Evolutionary conservation across 2,888 invertebrate species (phyloP).

Genomic region (Hofmannophila pseudospretella): DNA sequence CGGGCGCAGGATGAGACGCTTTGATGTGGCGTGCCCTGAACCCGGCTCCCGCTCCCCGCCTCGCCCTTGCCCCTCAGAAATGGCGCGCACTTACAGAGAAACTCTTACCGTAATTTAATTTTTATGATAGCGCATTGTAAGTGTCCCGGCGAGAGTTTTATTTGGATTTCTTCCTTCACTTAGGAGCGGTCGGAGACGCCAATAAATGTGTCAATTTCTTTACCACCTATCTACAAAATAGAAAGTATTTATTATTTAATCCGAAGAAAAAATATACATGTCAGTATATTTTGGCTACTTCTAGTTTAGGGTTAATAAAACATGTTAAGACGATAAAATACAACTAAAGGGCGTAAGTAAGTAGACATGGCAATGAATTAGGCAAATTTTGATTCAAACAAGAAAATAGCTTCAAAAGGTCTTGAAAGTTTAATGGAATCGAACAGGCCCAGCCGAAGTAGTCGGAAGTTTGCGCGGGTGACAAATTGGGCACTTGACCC

Average conservation of each 20-base stretch:
- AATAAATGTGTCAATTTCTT: conserved; percentile 9
- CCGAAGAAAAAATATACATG: no score
- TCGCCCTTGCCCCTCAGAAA: conserved; percentile 42
- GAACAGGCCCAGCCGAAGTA: conserved; percentile 65
- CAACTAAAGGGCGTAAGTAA: conserved; percentile 11
- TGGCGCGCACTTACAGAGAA: conserved; percentile 70
- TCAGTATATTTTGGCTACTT: no score
- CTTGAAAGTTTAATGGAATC: conserved; percentile 78
- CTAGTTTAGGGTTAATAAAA: no score
- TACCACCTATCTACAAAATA: background rate
- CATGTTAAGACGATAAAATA: no score
- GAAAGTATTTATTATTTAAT: no score
- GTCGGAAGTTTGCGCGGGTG: conserved; percentile 74
- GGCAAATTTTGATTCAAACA: conserved; percentile 71
- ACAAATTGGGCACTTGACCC: conserved; percentile 79
- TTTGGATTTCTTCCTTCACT: conserved; percentile 47
- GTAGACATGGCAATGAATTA: conserved; percentile 57
- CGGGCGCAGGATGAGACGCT: conserved; percentile 53
- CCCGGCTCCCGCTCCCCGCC: conserved; percentile 36
- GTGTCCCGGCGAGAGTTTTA: conserved; percentile 58
- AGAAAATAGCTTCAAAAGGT: conserved; percentile 75
- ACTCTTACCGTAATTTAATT: conserved; percentile 74
- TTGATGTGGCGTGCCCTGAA: conserved; percentile 63
- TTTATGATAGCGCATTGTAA: conserved; percentile 75
- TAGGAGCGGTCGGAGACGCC: conserved; percentile 29